Evolutionary conservation across 2,797 vertebrate genomes (phyloP), one percentile per base, ranked within the genome.

Genomic region (Melanotaenia trifasciata): DNA sequence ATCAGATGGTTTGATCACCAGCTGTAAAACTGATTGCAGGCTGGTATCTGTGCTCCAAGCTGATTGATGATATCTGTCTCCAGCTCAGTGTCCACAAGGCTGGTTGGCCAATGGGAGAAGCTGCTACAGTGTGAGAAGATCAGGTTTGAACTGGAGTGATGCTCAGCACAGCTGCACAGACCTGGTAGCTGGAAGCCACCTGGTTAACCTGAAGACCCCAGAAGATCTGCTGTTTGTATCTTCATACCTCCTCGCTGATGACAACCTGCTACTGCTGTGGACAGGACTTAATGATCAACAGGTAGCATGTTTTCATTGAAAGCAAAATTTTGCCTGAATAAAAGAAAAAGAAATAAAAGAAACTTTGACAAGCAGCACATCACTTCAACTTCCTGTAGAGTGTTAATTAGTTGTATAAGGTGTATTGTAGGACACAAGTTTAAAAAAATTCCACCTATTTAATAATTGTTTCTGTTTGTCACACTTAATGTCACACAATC

Each of bases 211-310:
- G 66, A 94, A 94, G 76, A 95, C 69, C 47, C 78, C 86, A 68
- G 92, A 93, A 72, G 95, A 97, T 81, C 85, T 85, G 54, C 5
- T 56, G 8, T 96, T 96, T 72, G 5, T 96, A 64, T 90, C 93
- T 47, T 94, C 90, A 13, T 84, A 94, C 83, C 92, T 97, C 24
- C 88, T 88, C 67, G 90, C 72, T 58, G 61, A 94, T 30, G 91
- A 88, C 84, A 90, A 90, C 78, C 69, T 96, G 79, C 87, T 95
- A 83, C 93, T 97, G 85, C 78, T 96, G 16, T 98, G 96, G 96
- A 96, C 93, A 0, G 95, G 95, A 64, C 94, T 98, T 73, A 96
- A 90, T 76, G 94, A 97, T 80, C 77, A 85, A 38, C 90, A 95
- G 95, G 96, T 97, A 79, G n/a, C 10, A n/a, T 43, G 26, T 58